phyloP scores from a whole-genome alignment of 2,797 vertebrate species.

The Anisognathus igniventris region DNA sequence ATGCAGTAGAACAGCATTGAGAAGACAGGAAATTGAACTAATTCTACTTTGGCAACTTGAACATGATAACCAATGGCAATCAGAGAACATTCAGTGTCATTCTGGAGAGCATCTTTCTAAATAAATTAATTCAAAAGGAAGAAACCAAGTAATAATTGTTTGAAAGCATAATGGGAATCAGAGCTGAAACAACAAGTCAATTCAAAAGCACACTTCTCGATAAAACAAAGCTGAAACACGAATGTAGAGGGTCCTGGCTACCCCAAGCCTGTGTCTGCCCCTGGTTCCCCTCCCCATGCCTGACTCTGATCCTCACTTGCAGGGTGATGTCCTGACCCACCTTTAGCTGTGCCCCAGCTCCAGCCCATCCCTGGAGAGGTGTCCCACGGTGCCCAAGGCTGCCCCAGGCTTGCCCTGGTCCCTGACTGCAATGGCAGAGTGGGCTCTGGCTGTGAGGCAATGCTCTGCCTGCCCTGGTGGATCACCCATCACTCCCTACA shows the following conservation, averaged over 20 bases:
- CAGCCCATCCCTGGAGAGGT: neutral
- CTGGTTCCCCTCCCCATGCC: neutral
- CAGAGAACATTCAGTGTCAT: neutral
- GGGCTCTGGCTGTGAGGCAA: neutral
- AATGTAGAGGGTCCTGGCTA: neutral
- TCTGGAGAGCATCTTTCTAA: neutral
- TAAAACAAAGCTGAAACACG: neutral
- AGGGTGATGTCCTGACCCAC: neutral
- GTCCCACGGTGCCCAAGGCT: fast-evolving
- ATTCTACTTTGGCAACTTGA: neutral
- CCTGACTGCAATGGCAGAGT: too few species aligned
- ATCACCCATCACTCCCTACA: fast-evolving
- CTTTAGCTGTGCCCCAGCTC: neutral
- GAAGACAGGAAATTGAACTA: neutral
- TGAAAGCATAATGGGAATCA: neutral
- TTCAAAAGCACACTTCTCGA: neutral
- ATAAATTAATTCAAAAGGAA: neutral
- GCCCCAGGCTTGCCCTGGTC: neutral
- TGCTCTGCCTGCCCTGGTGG: neutral
- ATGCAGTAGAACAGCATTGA: neutral
- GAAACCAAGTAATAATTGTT: neutral
- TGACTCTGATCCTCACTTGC: neutral
- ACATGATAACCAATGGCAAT: neutral
- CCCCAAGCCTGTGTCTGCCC: neutral
- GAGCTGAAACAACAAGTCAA: neutral